Evolutionary conservation across 1,140 invertebrate species (phyloP), one percentile per base, ranked within the genome.

Genomic region (Anoplolepis gracilipes): DNA sequence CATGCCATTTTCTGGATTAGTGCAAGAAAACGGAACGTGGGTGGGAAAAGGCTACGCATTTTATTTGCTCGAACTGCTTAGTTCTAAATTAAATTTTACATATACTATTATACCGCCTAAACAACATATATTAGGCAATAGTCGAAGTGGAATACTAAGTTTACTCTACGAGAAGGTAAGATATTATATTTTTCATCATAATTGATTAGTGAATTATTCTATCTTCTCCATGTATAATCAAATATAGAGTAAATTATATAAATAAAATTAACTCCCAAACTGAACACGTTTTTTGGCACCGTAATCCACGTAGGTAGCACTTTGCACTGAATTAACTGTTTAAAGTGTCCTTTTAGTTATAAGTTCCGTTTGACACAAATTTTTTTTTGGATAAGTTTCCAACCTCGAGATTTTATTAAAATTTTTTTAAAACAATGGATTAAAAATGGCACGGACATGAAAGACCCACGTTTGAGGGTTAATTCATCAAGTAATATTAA

Each of bases 31-130:
- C 93, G 96, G 96, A 3, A 96, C 92, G 0, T 78, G 96, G 1
- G 84, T 95, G 0, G 97, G 97, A 0, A 93, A 88, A 8, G 97
- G 97, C 5, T 96, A 97, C 16, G 97, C 97, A 0, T 98, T 98
- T 91, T 95, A 97, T 49, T 93, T 98, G 42, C 92, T 98, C 0
- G 92, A 97, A n/a, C 96, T 97, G 22, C 93, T 98, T 1, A 95
- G 95, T 59, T 86, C 96, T 62, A 96, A 96, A 91, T 97, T 96
- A 85, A 97, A 97, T 84, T 98, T 98, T 73, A 97, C 96, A 0
- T 98, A 97, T 79, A 96, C 96, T 10, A 95, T 98, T 0, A 90
- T 96, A 1, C 87, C 96, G 49, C 97, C 97, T 0, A 92, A 95
- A 25, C 94, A 95, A 19, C 96, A 97, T 85, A 92, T 94, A 8